phyloP scores from a whole-genome alignment of 2,113 vertebrate species.

The Turdus rufiventris region DNA sequence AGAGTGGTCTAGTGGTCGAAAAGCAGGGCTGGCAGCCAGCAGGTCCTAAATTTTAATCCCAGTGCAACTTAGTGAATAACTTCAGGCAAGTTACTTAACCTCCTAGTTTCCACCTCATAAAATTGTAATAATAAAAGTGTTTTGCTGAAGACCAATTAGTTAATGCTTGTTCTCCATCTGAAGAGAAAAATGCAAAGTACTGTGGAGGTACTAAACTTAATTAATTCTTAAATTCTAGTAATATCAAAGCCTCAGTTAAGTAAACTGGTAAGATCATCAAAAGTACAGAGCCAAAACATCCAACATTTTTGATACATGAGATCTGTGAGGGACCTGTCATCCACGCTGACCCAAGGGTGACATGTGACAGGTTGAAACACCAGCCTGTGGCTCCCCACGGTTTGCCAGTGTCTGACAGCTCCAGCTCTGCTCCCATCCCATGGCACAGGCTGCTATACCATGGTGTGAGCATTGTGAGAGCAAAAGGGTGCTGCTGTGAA shows the following conservation, averaged over 20 bases:
- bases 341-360: not conserved
- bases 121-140: slow-evolving; percentile 38
- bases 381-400: rapidly evolving
- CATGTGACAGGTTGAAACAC: rapidly evolving
- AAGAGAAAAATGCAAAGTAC: slow-evolving; percentile 11
- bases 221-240: slow-evolving; percentile 14
- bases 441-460: not conserved
- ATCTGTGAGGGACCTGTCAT: not conserved
- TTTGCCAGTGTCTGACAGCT: not conserved
- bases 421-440: not conserved
- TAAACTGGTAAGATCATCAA: not conserved
- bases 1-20: slow-evolving; percentile 1
- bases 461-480: not conserved
- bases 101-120: slow-evolving; percentile 54
- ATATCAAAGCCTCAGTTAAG: not conserved
- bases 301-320: not conserved
- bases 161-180: slow-evolving; percentile 8
- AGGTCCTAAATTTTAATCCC: slow-evolving; percentile 59
- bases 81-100: slow-evolving; percentile 58
- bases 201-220: not conserved
- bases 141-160: slow-evolving; percentile 54
- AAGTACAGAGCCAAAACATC: not conserved
- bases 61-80: slow-evolving; percentile 23
- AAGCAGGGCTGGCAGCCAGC: slow-evolving; percentile 5
- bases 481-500: not conserved